phyloP scores from a whole-genome alignment of 1,140 invertebrate species.

The Ooceraea biroi region DNA sequence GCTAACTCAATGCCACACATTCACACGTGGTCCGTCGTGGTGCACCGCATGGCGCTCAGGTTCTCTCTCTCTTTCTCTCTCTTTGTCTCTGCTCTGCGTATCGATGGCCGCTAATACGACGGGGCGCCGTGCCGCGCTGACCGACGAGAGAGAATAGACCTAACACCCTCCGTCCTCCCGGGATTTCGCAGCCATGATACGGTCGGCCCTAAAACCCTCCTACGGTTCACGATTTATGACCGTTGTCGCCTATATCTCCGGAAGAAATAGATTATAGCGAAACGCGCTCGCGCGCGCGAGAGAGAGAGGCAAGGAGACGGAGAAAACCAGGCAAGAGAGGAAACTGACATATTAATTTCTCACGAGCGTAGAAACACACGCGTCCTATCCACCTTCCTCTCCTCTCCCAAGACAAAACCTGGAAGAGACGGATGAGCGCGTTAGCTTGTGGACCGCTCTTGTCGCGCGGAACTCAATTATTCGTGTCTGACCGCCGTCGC shows the following conservation, averaged over 20 bases:
- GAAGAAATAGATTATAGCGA: constrained; percentile 58
- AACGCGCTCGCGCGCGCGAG: constrained; percentile 11
- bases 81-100: constrained; percentile 14
- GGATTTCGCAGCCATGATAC: constrained; percentile 44
- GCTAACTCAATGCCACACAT: too few species aligned
- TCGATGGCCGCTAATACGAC: constrained; percentile 38
- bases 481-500: background rate
- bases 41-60: too few species aligned
- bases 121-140: constrained; percentile 11
- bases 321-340: background rate
- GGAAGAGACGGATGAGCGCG: constrained; percentile 33
- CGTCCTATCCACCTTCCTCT: background rate
- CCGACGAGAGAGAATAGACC: constrained; percentile 30
- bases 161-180: background rate
- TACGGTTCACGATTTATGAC: constrained; percentile 56
- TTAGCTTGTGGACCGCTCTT: constrained; percentile 21
- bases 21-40: too few species aligned
- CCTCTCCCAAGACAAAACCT: constrained; percentile 11
- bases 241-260: constrained; percentile 55
- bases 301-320: background rate
- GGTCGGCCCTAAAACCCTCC: constrained; percentile 40
- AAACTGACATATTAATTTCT: constrained; percentile 59
- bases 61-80: too few species aligned
- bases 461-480: constrained; percentile 32
- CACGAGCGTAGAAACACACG: constrained; percentile 39